phyloP scores from a whole-genome alignment of 2,113 vertebrate genomes.

The Passer montanus region DNA sequence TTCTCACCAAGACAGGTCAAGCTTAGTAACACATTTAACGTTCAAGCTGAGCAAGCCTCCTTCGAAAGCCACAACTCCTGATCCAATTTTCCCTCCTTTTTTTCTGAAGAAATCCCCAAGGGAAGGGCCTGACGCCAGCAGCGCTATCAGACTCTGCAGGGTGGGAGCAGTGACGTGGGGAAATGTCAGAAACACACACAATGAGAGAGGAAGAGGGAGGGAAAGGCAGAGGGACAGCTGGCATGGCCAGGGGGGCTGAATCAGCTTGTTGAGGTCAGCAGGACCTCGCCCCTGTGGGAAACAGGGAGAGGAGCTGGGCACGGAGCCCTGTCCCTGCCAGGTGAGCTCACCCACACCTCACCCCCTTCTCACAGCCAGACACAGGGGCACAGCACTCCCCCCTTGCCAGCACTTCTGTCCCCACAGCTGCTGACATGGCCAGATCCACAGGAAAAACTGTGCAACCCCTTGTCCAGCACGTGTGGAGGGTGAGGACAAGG shows the following conservation, averaged over 20 bases:
- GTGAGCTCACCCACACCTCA: accelerated
- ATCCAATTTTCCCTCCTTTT: background rate
- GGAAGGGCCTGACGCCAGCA: background rate
- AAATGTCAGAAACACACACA: background rate
- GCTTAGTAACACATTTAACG: accelerated
- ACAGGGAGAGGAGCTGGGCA: background rate
- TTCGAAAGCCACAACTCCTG: background rate
- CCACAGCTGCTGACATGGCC: background rate
- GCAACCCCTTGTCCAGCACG: accelerated
- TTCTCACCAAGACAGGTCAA: accelerated
- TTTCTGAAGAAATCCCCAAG: background rate
- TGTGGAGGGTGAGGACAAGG: background rate
- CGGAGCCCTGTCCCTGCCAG: background rate
- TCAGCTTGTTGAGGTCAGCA: background rate
- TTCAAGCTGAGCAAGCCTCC: background rate
- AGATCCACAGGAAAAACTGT: background rate
- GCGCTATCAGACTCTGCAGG: background rate
- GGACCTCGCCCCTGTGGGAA: background rate
- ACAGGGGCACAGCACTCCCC: background rate
- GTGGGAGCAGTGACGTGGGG: background rate
- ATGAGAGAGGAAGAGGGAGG: slow-evolving; percentile 42
- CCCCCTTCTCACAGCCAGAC: background rate
- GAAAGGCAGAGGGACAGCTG: background rate
- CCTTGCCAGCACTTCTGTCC: background rate
- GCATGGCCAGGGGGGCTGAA: background rate